A percentile compares a stretch with the other conserved stretches of the same genome.
phyloP scores from a whole-genome alignment of 2,113 vertebrate genomes.

The Xenus cinereus region DNA sequence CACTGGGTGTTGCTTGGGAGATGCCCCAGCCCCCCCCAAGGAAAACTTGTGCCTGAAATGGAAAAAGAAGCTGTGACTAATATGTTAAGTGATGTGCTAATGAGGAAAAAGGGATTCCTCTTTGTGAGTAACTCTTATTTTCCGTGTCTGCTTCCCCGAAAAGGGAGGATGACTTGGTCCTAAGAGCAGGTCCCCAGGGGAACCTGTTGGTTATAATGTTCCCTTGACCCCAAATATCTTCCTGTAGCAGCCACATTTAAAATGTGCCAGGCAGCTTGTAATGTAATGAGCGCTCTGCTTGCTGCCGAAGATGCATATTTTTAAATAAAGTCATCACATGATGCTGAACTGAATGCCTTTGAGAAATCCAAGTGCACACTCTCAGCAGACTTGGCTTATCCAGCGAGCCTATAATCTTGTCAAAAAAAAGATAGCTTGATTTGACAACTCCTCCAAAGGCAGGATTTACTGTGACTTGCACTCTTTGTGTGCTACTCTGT shows the following conservation, averaged over 20 bases:
- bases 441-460: not conserved
- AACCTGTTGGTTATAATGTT: not conserved
- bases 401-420: not conserved
- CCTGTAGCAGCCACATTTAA: not conserved
- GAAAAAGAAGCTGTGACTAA: not conserved
- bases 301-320: not conserved
- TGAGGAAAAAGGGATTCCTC: not conserved
- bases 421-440: not conserved
- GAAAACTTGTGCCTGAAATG: not conserved
- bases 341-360: not conserved
- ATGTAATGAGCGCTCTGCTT: accelerated
- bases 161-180: not conserved
- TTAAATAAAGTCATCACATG: not conserved
- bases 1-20: not conserved
- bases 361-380: not conserved
- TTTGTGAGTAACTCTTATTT: not conserved
- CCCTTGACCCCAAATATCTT: not conserved
- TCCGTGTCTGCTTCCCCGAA: not conserved
- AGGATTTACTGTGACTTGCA: not conserved
- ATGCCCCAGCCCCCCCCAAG: not conserved
- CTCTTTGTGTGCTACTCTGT: not conserved
- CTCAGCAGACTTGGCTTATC: not conserved
- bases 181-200: not conserved
- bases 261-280: not conserved
- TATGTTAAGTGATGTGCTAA: not conserved